Evolutionary conservation across 1,140 invertebrate species (phyloP), one percentile per base, ranked within the genome.

Genomic region (Maconellicoccus hirsutus): DNA sequence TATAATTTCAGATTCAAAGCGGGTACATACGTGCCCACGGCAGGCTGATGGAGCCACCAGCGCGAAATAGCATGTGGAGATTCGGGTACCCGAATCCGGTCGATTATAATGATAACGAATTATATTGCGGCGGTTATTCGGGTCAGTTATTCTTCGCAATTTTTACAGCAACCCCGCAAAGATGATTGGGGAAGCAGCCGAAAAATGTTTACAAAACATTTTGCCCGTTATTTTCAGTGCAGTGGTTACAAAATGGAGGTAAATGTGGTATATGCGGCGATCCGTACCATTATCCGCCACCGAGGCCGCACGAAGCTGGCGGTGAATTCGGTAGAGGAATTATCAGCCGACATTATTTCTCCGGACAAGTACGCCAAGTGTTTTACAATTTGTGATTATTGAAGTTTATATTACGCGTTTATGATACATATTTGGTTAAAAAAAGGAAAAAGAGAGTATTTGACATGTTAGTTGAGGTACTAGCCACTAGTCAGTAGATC

Each of bases 71-170:
- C 21, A 94, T 94, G 90, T 97, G 94, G 94, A 82, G 94, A 69
- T 92, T 94, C 76, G 94, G 93, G 1, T 96, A 89, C 80, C 88
- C 89, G 0, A 95, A 93, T 81, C 91, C 93, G 0, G 89, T 93
- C 10, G 94, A 97, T 79, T 96, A 96, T 77, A 93, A 96, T 75
- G 94, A 97, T 78, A 96, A 94, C 75, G 93, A 88, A 76, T 78
- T 88, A 0, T 88, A 84, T 76, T 89, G 88, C 72, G 94, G 94
- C 1, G 94, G 94, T 59, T 90, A 90, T 77, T 84, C 87, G 79
- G 87, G 91, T 93, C 80, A 79, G 82, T n/a, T n/a, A n/a, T n/a
- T n/a, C n/a, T n/a, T n/a, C n/a, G n/a, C n/a, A n/a, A n/a, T n/a
- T n/a, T n/a, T n/a, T n/a, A n/a, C n/a, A n/a, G n/a, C n/a, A n/a